Conservation (phyloP, 2,113 vertebrate genomes). For the Pygoscelis antarcticus region DNA sequence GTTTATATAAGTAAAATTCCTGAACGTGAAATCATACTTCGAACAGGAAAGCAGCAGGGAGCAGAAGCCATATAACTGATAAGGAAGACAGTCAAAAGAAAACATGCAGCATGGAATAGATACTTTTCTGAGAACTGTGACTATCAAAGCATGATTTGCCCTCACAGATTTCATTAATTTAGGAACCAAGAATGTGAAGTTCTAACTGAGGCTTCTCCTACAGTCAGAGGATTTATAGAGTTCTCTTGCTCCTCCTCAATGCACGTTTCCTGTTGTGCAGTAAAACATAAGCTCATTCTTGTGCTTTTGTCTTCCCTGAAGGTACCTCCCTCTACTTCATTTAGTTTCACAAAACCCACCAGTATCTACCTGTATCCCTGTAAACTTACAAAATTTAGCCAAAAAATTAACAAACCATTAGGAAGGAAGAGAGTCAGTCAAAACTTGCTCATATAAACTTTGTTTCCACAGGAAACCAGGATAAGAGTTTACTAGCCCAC, state of each 20-base stretch:
- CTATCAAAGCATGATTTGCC: background rate
- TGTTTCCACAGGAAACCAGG: background rate
- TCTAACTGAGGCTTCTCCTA: background rate
- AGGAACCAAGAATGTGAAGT: background rate
- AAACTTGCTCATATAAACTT: background rate
- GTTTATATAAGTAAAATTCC: conserved; percentile 35
- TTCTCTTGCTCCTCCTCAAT: background rate
- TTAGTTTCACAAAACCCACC: background rate
- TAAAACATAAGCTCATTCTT: background rate
- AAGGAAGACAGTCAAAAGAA: background rate
- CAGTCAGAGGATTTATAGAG: background rate
- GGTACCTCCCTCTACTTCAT: background rate
- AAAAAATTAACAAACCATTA: background rate
- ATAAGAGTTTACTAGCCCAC: background rate
- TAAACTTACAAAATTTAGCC: background rate
- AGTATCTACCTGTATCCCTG: background rate
- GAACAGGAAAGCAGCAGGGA: conserved; percentile 13
- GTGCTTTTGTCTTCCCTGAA: background rate
- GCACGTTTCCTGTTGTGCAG: background rate
- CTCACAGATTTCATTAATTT: background rate
- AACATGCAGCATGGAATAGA: background rate
- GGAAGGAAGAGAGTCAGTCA: background rate
- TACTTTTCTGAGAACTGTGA: background rate
- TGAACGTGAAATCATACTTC: conserved; percentile 8
- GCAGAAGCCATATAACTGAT: background rate